phyloP scores from a whole-genome alignment of 30 jellyfish, hydroid and myxozoan genomes.

The Cassiopea andromeda region DNA sequence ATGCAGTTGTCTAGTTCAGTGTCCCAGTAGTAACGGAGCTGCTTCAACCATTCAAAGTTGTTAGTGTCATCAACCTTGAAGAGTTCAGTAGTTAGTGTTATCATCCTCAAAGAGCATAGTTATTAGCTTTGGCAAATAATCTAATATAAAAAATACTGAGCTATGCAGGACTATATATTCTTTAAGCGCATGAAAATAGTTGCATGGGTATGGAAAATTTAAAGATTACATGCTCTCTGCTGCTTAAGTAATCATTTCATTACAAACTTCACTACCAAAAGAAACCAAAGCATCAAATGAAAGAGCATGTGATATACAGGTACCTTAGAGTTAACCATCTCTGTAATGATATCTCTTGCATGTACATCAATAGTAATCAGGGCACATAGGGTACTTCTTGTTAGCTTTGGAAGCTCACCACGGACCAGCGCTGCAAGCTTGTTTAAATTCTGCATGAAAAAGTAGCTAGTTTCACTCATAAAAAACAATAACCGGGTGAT shows the following conservation, averaged over 20 bases:
- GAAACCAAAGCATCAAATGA: too few species aligned
- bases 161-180: too few species aligned
- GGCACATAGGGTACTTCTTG: constrained; percentile 93
- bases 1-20: constrained; percentile 89
- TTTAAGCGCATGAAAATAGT: too few species aligned
- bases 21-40: constrained; percentile 96
- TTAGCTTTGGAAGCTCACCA: constrained; percentile 88
- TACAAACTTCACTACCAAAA: too few species aligned
- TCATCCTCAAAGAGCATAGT: too few species aligned
- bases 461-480: not conserved
- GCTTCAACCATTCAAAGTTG: constrained; percentile 94
- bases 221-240: too few species aligned
- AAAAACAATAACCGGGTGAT: not conserved
- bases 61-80: constrained; percentile 78
- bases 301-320: too few species aligned
- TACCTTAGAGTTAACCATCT: constrained; percentile 90
- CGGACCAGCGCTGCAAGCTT: constrained; percentile 97
- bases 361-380: constrained; percentile 98
- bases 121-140: too few species aligned
- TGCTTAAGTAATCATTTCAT: too few species aligned
- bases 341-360: constrained; percentile 94
- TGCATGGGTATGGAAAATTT: too few species aligned
- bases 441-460: constrained; percentile 64
- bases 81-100: not conserved
- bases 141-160: too few species aligned